These are phyloP conservation scores for Anticlea derivata DNA, from an alignment of 2,888 invertebrate species.

Conservation along the genomic window DNA sequence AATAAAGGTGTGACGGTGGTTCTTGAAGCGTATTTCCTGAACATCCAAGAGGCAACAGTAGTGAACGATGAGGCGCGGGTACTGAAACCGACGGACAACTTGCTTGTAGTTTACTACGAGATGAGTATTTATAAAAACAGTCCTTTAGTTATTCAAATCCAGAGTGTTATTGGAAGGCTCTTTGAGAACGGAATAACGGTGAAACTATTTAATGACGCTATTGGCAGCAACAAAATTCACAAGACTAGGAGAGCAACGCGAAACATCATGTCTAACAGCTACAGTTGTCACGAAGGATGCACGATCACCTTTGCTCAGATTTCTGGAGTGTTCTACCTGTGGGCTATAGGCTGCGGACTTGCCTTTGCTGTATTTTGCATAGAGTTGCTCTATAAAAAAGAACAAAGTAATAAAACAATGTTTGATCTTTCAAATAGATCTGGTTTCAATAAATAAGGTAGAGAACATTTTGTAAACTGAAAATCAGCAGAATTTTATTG, in stretches of 20 bases:
- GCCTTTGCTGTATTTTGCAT: constrained; percentile 52
- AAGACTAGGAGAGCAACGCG: constrained; percentile 51
- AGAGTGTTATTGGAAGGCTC: constrained; percentile 46
- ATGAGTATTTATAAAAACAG: constrained; percentile 59
- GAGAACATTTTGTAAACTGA: not conserved
- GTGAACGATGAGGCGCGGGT: constrained; percentile 61
- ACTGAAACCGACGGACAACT: constrained; percentile 49
- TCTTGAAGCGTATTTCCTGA: constrained; percentile 50
- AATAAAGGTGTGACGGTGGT: constrained; percentile 57
- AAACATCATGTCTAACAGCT: constrained; percentile 57
- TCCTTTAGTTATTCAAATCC: constrained; percentile 44
- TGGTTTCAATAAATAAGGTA: not conserved
- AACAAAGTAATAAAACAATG: not conserved
- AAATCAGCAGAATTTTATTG: not conserved
- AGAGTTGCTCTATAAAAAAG: constrained; percentile 43
- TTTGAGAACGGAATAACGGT: constrained; percentile 66
- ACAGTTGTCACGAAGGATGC: constrained; percentile 64
- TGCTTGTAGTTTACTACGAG: constrained; percentile 62
- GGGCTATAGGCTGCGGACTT: constrained; percentile 55
- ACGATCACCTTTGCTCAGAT: constrained; percentile 54
- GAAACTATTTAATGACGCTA: constrained; percentile 54
- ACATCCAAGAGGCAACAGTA: constrained; percentile 54
- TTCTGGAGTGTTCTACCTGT: constrained; percentile 58
- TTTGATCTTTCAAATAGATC: not conserved
- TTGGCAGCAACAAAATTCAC: constrained; percentile 55